Percentiles rank a stretch among this genome's conserved stretches.
These are phyloP conservation scores for Nothocercus nigrocapillus DNA, from an alignment of 2,113 vertebrate species.

Conservation along the genomic window DNA sequence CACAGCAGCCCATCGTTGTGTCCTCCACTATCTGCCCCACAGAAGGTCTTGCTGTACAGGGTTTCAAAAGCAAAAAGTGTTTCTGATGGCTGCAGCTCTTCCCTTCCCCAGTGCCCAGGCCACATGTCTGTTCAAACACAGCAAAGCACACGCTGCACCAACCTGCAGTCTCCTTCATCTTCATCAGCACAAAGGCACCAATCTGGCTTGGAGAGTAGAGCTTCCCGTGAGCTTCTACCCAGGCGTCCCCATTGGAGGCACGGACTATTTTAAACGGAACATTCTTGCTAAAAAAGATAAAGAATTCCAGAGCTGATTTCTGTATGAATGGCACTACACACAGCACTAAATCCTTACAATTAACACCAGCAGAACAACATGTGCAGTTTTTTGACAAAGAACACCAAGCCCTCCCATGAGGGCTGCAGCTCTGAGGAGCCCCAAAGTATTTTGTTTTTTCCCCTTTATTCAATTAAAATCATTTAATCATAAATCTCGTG, in stretches of 20 bases:
- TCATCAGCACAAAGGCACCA: conserved; percentile 95
- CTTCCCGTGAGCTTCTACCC: conserved; percentile 97
- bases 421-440: background rate
- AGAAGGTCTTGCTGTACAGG: rapidly evolving
- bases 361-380: rapidly evolving
- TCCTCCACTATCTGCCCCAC: rapidly evolving
- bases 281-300: conserved; percentile 85
- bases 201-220: conserved; percentile 97
- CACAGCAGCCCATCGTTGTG: rapidly evolving
- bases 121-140: rapidly evolving
- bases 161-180: conserved; percentile 99
- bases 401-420: background rate
- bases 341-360: background rate
- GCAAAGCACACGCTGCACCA: background rate
- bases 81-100: background rate
- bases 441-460: background rate
- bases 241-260: conserved; percentile 96
- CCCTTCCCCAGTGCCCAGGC: background rate
- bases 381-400: rapidly evolving
- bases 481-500: background rate
- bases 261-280: conserved; percentile 96
- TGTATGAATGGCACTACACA: background rate
- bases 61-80: rapidly evolving
- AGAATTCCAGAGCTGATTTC: background rate
- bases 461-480: background rate